Conservation (phyloP, 2,113 vertebrate species). For the Rhinolophus ferrumequinum region DNA sequence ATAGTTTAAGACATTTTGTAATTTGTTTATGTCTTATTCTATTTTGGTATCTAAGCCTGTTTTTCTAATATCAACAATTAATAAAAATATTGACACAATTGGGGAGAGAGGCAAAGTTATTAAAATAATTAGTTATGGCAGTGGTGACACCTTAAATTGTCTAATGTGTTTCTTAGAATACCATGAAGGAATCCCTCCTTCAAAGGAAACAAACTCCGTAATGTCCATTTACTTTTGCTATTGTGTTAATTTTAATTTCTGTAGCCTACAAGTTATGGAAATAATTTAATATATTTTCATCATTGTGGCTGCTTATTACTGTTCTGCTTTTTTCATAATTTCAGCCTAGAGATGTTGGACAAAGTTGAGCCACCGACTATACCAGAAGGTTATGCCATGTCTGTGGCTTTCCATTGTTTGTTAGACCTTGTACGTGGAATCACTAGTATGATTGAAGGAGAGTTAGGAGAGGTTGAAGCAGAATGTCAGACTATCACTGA, state of each 20-base stretch:
- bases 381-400: constrained; percentile 99
- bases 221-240: background rate
- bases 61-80: constrained; percentile 13
- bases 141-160: constrained; percentile 11
- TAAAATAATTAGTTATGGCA: constrained; percentile 38
- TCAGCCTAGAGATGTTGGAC: constrained; percentile 98
- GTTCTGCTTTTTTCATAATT: constrained; percentile 46
- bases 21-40: background rate
- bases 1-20: constrained; percentile 6
- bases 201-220: background rate
- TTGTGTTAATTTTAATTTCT: constrained; percentile 43
- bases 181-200: background rate
- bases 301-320: constrained; percentile 13
- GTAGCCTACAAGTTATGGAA: background rate
- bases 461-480: constrained; percentile 88
- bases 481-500: constrained; percentile 80
- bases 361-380: constrained; percentile 99
- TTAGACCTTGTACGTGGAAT: constrained; percentile 98
- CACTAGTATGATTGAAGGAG: constrained; percentile 97
- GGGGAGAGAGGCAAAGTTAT: background rate
- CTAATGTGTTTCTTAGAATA: constrained; percentile 20
- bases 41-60: background rate
- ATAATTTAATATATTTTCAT: constrained; percentile 14
- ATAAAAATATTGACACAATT: background rate
- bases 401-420: constrained; percentile 97